Percentiles rank a stretch among this genome's conserved stretches.
Conservation (phyloP, 2,113 vertebrate genomes). For the Pygoscelis antarcticus region DNA sequence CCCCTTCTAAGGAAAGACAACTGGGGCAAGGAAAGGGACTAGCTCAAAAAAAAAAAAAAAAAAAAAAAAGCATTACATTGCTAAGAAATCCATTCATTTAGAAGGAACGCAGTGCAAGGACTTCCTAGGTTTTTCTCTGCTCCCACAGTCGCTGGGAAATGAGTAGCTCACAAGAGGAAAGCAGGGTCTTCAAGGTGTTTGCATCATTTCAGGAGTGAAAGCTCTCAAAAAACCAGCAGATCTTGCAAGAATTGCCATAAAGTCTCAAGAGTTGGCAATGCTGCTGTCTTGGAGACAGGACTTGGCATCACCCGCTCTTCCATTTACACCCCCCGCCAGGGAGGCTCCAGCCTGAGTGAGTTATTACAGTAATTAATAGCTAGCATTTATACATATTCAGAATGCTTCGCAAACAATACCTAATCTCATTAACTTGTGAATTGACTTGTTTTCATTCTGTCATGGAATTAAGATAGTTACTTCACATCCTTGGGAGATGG, state of each 20-base stretch:
- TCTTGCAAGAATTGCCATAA: neutral
- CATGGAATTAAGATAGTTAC: neutral
- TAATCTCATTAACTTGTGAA: neutral
- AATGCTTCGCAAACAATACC: neutral
- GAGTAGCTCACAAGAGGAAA: neutral
- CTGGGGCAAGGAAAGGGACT: neutral
- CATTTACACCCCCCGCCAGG: neutral
- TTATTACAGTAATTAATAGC: neutral
- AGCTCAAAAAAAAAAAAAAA: neutral
- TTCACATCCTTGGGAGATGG: neutral
- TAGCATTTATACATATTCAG: neutral
- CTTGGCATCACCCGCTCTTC: neutral
- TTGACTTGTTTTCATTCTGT: neutral
- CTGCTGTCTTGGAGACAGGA: neutral
- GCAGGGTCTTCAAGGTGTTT: neutral
- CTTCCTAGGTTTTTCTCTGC: no score
- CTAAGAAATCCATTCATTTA: rapidly evolving
- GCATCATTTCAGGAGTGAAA: neutral
- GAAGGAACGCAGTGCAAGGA: neutral
- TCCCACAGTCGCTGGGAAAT: neutral
- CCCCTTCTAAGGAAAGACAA: no score
- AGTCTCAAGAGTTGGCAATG: neutral
- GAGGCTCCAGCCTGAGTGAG: neutral
- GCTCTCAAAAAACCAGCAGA: neutral
- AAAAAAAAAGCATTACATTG: no score